Evolutionary conservation across 2,113 vertebrate genomes (phyloP), one percentile per base, ranked within the genome.

Genomic region (Cygnus buccinator): DNA sequence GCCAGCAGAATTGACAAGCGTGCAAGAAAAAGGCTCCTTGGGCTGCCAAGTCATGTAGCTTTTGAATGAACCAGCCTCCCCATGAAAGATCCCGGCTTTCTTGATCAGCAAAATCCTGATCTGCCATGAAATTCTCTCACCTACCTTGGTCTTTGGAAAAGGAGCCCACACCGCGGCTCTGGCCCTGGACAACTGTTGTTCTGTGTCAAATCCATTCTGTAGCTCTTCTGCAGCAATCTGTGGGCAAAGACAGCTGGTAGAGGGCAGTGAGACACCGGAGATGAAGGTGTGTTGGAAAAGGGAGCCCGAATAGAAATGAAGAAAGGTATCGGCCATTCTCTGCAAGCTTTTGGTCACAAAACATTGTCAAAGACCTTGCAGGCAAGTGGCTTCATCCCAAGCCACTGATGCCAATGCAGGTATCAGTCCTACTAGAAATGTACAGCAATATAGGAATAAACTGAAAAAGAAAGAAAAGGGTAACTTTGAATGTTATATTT

Each of bases 11-110:
- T 16, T 89, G 89, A 93, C 90, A 85, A 37, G 65, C 74, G 12
- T 72, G 95, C 59, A 16, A 62, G 94, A 26, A 95, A 91, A 84
- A 39, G 44, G 46, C 73, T 76, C 23, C 86, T 43, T 7, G 73
- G 29, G 67, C 77, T 95, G 95, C 93, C 95, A 96, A 74, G 94
- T 95, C 80, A 12, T 55, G 87, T 33, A 44, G 92, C 57, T 84
- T 35, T 39, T 59, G 58, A 74, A 79, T 88, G 93, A n/a, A 72
- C 11, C 4, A 5, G n/a, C 75, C 58, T 83, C 72, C 67, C 78
- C 79, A 2, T 31, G 94, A 57, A 46, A 84, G 84, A 43, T 48
- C 77, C 48, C 31, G 5, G 13, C 55, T 96, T 91, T 84, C 76
- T 46, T 37, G 10, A n/a, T 21, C 86, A 50, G 52, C 78, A 4